Conservation (phyloP, 2,888 invertebrate species). For the Chalcis sispes region DNA sequence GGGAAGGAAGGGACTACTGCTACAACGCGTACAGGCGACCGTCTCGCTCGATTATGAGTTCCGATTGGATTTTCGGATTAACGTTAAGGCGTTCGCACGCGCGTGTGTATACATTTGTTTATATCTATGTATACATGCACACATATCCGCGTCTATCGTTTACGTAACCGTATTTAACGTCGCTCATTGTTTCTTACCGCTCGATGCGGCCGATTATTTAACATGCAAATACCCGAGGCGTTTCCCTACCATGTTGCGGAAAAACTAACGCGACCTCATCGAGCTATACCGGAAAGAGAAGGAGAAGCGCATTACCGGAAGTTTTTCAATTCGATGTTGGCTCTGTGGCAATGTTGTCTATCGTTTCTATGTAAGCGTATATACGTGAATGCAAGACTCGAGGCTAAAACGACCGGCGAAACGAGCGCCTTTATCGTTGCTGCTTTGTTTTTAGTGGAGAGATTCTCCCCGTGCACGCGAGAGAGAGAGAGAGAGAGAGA, state of each 20-base stretch:
- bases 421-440: conserved; percentile 30
- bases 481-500: neutral
- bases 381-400: neutral
- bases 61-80: conserved; percentile 44
- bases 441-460: conserved; percentile 27
- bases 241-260: neutral
- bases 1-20: too few relatives aligned
- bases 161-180: neutral
- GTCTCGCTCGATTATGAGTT: conserved; percentile 38
- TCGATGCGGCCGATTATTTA: conserved; percentile 18
- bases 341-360: neutral
- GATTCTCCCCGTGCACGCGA: neutral
- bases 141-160: neutral
- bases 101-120: neutral
- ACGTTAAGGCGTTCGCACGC: neutral
- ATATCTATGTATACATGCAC: neutral
- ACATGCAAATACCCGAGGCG: conserved; percentile 23
- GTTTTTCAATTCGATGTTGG: conserved; percentile 37
- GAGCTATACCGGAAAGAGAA: neutral
- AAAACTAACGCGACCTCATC: neutral
- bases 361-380: neutral
- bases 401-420: neutral
- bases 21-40: neutral
- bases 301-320: conserved; percentile 29
- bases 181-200: neutral